These are phyloP conservation scores for Drosophila neocordata DNA, from an alignment of 1,140 invertebrate genomes.

Conservation along the genomic window DNA sequence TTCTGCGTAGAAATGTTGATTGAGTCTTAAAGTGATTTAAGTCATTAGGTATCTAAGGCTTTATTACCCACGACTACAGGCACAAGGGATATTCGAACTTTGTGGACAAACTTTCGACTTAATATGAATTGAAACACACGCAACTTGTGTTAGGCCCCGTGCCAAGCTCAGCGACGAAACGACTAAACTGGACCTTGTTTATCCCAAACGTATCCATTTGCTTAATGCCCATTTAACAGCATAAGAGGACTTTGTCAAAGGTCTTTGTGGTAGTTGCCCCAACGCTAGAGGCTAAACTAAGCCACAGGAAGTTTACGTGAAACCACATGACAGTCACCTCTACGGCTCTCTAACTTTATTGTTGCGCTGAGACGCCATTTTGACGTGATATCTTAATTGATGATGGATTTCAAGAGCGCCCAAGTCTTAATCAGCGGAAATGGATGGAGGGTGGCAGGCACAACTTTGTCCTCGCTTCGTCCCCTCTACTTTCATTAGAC, in stretches of 20 bases:
- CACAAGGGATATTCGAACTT: constrained; percentile 17
- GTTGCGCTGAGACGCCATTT: constrained; percentile 16
- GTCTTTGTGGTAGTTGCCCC: not conserved
- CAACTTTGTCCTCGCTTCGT: constrained; percentile 7
- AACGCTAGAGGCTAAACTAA: not conserved
- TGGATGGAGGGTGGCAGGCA: not conserved
- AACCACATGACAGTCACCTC: constrained; percentile 14
- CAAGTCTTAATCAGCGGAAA: constrained; percentile 16
- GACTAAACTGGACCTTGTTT: constrained; percentile 21
- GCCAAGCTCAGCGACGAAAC: not conserved
- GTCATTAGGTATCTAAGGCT: constrained; percentile 57
- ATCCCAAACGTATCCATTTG: constrained; percentile 44
- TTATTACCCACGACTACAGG: constrained; percentile 32
- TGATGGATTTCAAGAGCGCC: constrained; percentile 22
- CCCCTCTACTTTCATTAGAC: constrained; percentile 4
- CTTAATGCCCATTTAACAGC: constrained; percentile 46
- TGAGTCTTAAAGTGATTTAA: constrained; percentile 65
- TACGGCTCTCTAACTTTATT: not conserved
- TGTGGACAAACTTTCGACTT: constrained; percentile 34
- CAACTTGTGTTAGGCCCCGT: not conserved
- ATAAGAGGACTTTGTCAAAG: constrained; percentile 17
- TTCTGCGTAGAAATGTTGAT: constrained; percentile 47
- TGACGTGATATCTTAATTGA: constrained; percentile 35
- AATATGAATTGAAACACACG: constrained; percentile 10
- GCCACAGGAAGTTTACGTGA: constrained; percentile 5